phyloP scores from a whole-genome alignment of 2,113 vertebrate genomes.

The Pseudolaguvia tuberculata region DNA sequence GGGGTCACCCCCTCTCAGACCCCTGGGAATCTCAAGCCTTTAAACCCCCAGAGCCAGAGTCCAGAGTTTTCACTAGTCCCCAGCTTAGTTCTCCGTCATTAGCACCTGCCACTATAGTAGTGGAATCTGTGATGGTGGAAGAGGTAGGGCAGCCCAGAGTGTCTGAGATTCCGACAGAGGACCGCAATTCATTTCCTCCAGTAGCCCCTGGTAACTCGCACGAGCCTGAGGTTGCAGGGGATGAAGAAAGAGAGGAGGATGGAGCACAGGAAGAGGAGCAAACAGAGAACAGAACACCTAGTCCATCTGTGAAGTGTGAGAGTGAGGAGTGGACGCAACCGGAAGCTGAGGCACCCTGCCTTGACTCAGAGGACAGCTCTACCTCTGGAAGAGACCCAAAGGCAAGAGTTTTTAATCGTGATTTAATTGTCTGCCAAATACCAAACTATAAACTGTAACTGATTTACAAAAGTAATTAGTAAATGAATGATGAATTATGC shows the following conservation, averaged over 20 bases:
- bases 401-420: conserved; percentile 61
- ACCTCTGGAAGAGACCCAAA: conserved; percentile 86
- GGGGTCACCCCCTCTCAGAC: conserved; percentile 81
- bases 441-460: too few species aligned
- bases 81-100: conserved; percentile 16
- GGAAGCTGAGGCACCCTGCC: conserved; percentile 63
- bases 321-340: conserved; percentile 70
- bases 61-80: not conserved
- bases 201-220: conserved; percentile 25
- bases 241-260: conserved; percentile 65
- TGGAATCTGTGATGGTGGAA: conserved; percentile 47
- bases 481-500: too few species aligned
- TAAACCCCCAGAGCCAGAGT: conserved; percentile 57
- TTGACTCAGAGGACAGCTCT: conserved; percentile 86
- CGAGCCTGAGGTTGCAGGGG: conserved; percentile 47
- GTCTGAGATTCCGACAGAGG: not conserved
- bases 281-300: conserved; percentile 60
- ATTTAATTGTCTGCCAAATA: too few species aligned
- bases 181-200: not conserved
- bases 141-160: conserved; percentile 1
- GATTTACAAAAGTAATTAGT: not conserved
- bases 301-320: conserved; percentile 68
- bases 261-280: conserved; percentile 67
- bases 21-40: conserved; percentile 81
- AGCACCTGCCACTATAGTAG: conserved; percentile 27